These are phyloP conservation scores for Pseudochirops corinnae DNA, from an alignment of 2,797 vertebrate genomes.

Conservation along the genomic window DNA sequence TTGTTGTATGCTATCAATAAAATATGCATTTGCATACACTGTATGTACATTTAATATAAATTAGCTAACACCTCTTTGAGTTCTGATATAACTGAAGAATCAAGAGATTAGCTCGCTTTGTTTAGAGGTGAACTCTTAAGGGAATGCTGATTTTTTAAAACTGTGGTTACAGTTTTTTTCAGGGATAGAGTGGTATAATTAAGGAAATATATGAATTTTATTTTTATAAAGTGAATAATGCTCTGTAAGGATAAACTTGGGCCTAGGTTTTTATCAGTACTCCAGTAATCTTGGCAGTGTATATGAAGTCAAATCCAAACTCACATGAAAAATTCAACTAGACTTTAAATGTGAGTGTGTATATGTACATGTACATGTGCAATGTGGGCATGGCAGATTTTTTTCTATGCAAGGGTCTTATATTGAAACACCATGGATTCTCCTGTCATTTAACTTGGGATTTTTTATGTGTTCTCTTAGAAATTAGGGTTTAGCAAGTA, in stretches of 20 bases:
- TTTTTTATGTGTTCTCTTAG: background rate
- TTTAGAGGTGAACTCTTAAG: conserved; percentile 56
- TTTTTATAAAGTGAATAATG: conserved; percentile 75
- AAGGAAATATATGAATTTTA: conserved; percentile 76
- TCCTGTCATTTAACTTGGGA: background rate
- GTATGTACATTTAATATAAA: conserved; percentile 47
- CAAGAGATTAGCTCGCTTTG: conserved; percentile 51
- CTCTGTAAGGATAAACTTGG: conserved; percentile 54
- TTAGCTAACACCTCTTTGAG: background rate
- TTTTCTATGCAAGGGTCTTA: background rate
- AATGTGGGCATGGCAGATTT: background rate
- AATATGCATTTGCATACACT: conserved; percentile 9
- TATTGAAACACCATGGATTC: background rate
- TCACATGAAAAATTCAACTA: conserved; percentile 64
- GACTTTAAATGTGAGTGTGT: background rate
- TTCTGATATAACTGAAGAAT: conserved; percentile 54
- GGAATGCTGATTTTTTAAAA: conserved; percentile 59
- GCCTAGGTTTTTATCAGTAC: conserved; percentile 69
- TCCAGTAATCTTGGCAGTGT: conserved; percentile 69
- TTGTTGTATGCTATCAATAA: conserved; percentile 23
- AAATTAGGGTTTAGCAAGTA: background rate
- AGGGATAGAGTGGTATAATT: conserved; percentile 64
- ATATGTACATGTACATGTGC: background rate
- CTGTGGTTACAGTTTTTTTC: conserved; percentile 44
- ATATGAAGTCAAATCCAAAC: conserved; percentile 34